Conservation (phyloP, 1,140 invertebrate genomes). For the Andricus grossulariae region DNA sequence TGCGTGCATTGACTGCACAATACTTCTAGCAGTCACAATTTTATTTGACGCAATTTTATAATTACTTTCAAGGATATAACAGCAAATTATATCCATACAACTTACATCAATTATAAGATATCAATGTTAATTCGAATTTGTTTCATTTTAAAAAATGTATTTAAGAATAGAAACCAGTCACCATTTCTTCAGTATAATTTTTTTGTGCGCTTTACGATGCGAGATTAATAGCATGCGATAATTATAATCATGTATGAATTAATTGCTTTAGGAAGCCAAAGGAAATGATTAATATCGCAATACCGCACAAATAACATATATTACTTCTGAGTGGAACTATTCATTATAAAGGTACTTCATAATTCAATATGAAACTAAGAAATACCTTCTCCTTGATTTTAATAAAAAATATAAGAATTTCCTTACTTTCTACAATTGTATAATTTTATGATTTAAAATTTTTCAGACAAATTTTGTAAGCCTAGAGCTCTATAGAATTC, state of each 20-base stretch:
- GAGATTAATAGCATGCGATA: constrained; percentile 23
- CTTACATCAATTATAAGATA: too few species aligned
- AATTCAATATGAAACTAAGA: too few species aligned
- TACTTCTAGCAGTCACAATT: background rate
- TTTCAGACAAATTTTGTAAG: background rate
- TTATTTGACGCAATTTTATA: too few species aligned
- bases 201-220: background rate
- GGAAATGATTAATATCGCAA: constrained; percentile 15
- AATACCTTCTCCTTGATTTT: too few species aligned
- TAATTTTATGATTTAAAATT: too few species aligned
- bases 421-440: too few species aligned
- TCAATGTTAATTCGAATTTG: too few species aligned
- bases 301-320: constrained; percentile 4
- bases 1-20: background rate
- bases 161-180: too few species aligned
- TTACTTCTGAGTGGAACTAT: background rate
- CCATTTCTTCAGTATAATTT: background rate
- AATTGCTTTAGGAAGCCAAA: constrained; percentile 4
- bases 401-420: too few species aligned
- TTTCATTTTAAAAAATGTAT: too few species aligned
- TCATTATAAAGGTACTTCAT: background rate
- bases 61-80: too few species aligned
- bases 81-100: too few species aligned
- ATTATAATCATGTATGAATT: constrained; percentile 7
- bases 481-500: background rate